Percentiles rank a stretch among this genome's conserved stretches.
Conservation (phyloP, 2,113 vertebrate species). For the Apistogramma diplotaenia region DNA sequence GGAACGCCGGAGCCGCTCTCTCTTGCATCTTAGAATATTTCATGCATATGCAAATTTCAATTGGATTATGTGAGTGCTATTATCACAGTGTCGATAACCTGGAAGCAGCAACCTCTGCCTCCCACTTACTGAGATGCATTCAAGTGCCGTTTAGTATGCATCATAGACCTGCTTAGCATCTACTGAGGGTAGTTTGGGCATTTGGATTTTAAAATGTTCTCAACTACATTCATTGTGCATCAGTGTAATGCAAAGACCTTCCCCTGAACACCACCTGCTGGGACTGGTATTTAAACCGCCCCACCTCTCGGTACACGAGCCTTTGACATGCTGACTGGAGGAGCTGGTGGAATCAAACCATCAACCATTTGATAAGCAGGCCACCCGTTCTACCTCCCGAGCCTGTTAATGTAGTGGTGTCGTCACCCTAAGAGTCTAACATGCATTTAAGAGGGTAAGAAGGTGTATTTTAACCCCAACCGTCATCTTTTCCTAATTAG, state of each 20-base stretch:
- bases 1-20: neutral
- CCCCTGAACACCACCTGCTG: neutral
- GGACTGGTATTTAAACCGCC: neutral
- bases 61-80: neutral
- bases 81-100: neutral
- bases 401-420: neutral
- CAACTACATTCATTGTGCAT: neutral
- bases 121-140: neutral
- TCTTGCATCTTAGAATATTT: neutral
- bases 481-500: neutral
- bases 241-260: neutral
- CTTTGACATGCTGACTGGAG: neutral
- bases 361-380: neutral
- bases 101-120: neutral
- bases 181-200: neutral
- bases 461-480: neutral
- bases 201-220: neutral
- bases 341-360: neutral
- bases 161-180: neutral
- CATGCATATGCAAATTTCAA: neutral
- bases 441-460: neutral
- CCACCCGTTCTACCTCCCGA: neutral
- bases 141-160: neutral
- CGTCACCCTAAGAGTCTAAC: neutral
- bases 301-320: neutral